These are phyloP conservation scores for Neopelma chrysocephalum DNA, from an alignment of 2,797 vertebrate species.

Conservation along the genomic window DNA sequence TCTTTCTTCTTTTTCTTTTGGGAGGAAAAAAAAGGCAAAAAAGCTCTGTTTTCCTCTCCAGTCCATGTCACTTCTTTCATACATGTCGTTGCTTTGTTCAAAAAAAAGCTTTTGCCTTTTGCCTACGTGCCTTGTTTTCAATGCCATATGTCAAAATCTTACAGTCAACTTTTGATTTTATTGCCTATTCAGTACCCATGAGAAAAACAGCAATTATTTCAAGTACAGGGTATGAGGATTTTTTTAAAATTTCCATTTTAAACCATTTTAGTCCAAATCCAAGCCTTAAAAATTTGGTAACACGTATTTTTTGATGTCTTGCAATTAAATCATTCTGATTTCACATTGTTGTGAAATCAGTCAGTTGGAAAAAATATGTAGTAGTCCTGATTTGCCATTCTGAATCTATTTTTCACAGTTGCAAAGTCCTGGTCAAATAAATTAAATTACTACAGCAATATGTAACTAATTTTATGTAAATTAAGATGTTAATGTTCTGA, in stretches of 20 bases:
- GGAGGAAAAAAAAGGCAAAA: not conserved
- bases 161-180: constrained; percentile 35
- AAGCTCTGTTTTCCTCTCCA: not conserved
- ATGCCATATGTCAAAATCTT: constrained; percentile 14
- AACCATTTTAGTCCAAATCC: constrained; percentile 10
- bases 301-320: constrained; percentile 31
- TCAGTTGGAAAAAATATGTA: constrained; percentile 83
- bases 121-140: not conserved
- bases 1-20: not conserved
- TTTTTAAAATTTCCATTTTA: not conserved
- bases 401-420: constrained; percentile 86
- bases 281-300: constrained; percentile 35
- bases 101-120: not conserved
- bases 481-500: constrained; percentile 95
- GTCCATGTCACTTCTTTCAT: not conserved
- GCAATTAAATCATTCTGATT: constrained; percentile 74
- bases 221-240: not conserved
- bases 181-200: constrained; percentile 10
- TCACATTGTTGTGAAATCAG: constrained; percentile 77
- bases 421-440: constrained; percentile 88
- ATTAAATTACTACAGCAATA: constrained; percentile 92
- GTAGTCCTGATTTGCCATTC: constrained; percentile 78
- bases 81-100: not conserved
- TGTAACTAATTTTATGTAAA: constrained; percentile 97
- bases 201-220: constrained; percentile 31